These are phyloP conservation scores for Procavia capensis DNA, from an alignment of 2,113 vertebrate species.

Conservation along the genomic window DNA sequence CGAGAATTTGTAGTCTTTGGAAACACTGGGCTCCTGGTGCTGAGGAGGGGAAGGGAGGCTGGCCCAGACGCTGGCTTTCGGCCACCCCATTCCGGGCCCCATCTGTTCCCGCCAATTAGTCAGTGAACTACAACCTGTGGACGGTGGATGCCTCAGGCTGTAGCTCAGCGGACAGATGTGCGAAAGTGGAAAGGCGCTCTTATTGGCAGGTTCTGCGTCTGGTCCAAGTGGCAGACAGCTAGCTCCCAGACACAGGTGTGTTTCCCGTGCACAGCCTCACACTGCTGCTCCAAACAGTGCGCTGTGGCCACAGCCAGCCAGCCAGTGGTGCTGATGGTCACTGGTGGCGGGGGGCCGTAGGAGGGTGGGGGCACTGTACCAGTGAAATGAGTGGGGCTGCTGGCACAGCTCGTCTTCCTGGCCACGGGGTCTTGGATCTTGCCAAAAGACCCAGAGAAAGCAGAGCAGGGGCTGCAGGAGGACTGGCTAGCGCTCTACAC, in stretches of 20 bases:
- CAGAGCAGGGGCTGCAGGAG: no score
- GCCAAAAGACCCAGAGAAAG: neutral
- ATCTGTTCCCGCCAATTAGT: constrained; percentile 11
- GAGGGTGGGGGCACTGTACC: no score
- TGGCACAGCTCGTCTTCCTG: accelerated
- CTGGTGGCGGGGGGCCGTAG: no score
- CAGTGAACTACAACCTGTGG: neutral
- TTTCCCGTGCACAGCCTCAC: accelerated
- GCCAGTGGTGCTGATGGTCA: neutral
- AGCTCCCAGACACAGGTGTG: accelerated
- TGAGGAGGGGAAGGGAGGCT: neutral
- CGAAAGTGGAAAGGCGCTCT: neutral
- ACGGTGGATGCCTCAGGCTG: accelerated
- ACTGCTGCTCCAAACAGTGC: neutral
- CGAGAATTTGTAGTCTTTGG: neutral
- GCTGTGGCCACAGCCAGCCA: neutral
- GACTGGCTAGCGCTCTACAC: accelerated
- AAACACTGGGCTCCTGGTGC: neutral
- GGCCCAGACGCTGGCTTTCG: neutral
- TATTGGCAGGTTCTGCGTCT: accelerated
- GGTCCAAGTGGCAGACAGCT: neutral
- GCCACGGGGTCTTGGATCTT: neutral
- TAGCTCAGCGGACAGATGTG: accelerated
- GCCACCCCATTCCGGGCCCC: neutral
- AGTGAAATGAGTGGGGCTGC: neutral